phyloP scores from a whole-genome alignment of 2,888 invertebrate genomes.

The Xylophagus ater region DNA sequence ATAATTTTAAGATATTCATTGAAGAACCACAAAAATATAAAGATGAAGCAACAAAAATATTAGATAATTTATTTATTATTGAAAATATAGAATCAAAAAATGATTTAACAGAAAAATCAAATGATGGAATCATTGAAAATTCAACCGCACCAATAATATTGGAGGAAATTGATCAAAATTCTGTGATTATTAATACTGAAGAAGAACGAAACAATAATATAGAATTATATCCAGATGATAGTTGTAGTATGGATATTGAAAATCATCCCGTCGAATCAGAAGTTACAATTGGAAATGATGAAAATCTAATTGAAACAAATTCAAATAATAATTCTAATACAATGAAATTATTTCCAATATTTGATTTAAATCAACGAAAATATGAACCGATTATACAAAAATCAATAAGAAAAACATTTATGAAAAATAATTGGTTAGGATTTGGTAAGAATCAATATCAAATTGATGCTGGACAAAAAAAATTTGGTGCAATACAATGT shows the following conservation, averaged over 20 bases:
- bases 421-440: too few species aligned
- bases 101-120: conserved; percentile 18
- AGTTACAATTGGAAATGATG: conserved; percentile 1
- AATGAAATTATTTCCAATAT: conserved; percentile 37
- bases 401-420: conserved; percentile 37
- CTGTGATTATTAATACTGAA: too few species aligned
- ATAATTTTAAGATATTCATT: conserved; percentile 35
- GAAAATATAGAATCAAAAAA: conserved; percentile 19
- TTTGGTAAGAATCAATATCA: conserved; percentile 54
- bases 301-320: conserved; percentile 5
- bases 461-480: conserved; percentile 75
- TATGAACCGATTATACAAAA: conserved; percentile 24
- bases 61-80: conserved; percentile 29
- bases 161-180: too few species aligned
- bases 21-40: conserved; percentile 34
- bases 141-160: too few species aligned
- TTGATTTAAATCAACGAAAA: conserved; percentile 26
- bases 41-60: conserved; percentile 30
- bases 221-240: too few species aligned
- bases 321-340: conserved; percentile 5
- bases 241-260: conserved; percentile 1
- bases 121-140: background rate
- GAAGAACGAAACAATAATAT: too few species aligned
- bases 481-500: conserved; percentile 65
- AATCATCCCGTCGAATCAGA: too few species aligned